Evolutionary conservation across 2,113 vertebrate species (phyloP), one percentile per base, ranked within the genome.

Genomic region (Eonycteris spelaea): DNA sequence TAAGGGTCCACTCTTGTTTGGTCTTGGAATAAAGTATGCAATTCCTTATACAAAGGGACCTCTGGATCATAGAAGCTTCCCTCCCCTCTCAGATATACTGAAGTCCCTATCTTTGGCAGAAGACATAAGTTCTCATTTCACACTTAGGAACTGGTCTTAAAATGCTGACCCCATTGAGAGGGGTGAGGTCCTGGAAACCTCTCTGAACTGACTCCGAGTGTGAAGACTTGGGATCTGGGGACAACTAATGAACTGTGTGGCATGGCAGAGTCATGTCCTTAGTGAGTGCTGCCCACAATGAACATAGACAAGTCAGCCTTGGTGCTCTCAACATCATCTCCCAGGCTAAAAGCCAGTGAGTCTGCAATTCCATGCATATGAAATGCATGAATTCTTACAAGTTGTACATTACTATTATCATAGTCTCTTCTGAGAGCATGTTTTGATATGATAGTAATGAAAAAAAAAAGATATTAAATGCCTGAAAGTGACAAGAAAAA

Each of bases 281-380:
- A 13, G 57, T 0, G 1, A 45, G 33, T 12, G 7, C 6, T 6
- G 24, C 9, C 4, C 15, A 40, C 48, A 1, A 7, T 19, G 38
- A 24, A 28, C 38, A 61, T 1, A 6, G 11, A 40, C 8, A 22
- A 43, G 45, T 4, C 4, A 6, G 21, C 85, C 73, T 40, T 14
- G 0, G 21, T 7, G 65, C 24, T 33, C 57, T 40, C 74, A 10
- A 0, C 6, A 24, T n/a, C 86, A 63, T n/a, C n/a, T 22, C 30
- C 53, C n/a, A 63, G 55, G n/a, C 51, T 65, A 13, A 82, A 22
- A 53, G 35, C 61, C 65, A 68, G 48, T 53, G 59, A 75, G 13
- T 57, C 19, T 9, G 3, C 33, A 86, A 48, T 35, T 9, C 30
- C 11, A 40, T 0, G 2, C 53, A 40, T 33, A 10, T 8, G n/a